Evolutionary conservation across 1,140 invertebrate species (phyloP).

Genomic region (Macrobrachium rosenbergii): DNA sequence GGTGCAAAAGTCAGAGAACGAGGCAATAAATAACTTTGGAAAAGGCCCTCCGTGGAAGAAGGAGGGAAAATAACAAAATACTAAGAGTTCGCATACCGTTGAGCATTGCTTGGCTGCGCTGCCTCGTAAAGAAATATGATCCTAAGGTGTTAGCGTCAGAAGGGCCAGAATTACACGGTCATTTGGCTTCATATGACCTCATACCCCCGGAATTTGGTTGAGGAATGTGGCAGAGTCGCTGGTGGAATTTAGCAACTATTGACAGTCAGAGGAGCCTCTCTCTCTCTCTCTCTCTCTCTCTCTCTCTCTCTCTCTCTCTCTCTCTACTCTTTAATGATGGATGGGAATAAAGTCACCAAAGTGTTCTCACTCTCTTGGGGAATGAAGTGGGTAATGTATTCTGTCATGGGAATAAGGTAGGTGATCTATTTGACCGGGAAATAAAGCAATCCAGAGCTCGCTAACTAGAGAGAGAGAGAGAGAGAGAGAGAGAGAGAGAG

Average conservation of each 20-base stretch:
- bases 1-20: too few relatives aligned
- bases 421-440: too few relatives aligned
- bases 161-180: constrained; percentile 40
- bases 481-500: constrained; percentile 30
- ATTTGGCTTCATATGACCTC: constrained; percentile 41
- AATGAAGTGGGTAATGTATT: too few relatives aligned
- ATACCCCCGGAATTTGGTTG: constrained; percentile 46
- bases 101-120: constrained; percentile 6
- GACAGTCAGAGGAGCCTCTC: not conserved
- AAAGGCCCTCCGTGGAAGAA: too few relatives aligned
- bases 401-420: too few relatives aligned
- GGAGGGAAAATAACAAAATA: too few relatives aligned
- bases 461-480: not conserved
- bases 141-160: constrained; percentile 3
- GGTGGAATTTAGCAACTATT: constrained; percentile 41
- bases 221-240: constrained; percentile 37
- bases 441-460: too few relatives aligned
- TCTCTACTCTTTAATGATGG: not conserved
- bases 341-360: constrained; percentile 1
- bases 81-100: constrained; percentile 26
- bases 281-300: not conserved
- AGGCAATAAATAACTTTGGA: too few relatives aligned
- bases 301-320: too few relatives aligned
- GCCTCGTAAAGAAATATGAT: constrained; percentile 16
- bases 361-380: not conserved